Evolutionary conservation across 64 coral and sea anemone genomes (phyloP), one percentile per base, ranked within the genome.

Genomic region (Orbicella faveolata): DNA sequence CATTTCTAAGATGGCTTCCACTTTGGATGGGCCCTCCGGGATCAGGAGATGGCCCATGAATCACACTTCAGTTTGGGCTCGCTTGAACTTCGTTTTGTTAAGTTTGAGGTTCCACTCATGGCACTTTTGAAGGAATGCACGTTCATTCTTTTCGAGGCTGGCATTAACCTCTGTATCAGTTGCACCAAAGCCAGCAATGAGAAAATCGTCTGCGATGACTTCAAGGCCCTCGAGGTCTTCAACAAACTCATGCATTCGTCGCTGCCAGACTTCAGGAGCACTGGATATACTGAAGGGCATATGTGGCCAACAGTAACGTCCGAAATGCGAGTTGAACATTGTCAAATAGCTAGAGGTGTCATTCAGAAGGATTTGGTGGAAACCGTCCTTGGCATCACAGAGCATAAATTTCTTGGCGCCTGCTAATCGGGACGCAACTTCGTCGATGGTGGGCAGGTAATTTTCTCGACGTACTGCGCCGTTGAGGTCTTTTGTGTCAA

Each of bases 381-480:
- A 74, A 30, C 30, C 30, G 30, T 30, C 30, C 30, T 30, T 30
- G 1, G 55, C 75, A 53, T 89, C 61, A 4, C 54, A 64, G n/a
- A 90, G 34, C 33, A 63, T 83, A 57, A 72, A 90, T 81, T 90
- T 90, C 63, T 57, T 81, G 55, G 77, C 78, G 26, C 79, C 69
- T 6, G 36, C 11, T 91, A 84, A 36, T 23, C 79, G 1, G 20
- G 79, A 55, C 3, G 52, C 63, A 11, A 90, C 79, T 61, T 83
- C 67, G 14, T 90, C 79, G 11, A 83, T 74, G 12, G 89, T 83
- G 6, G 88, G 59, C 30, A 30, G 30, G 30, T 30, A 30, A 30
- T 30, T 30, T 30, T 30, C 30, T 30, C 30, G 30, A 30, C 30
- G 30, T 30, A 30, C 30, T 30, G 30, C 30, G 30, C 30, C 0